These are phyloP conservation scores for Nomada flava DNA, from an alignment of 2,888 invertebrate genomes.

Conservation along the genomic window DNA sequence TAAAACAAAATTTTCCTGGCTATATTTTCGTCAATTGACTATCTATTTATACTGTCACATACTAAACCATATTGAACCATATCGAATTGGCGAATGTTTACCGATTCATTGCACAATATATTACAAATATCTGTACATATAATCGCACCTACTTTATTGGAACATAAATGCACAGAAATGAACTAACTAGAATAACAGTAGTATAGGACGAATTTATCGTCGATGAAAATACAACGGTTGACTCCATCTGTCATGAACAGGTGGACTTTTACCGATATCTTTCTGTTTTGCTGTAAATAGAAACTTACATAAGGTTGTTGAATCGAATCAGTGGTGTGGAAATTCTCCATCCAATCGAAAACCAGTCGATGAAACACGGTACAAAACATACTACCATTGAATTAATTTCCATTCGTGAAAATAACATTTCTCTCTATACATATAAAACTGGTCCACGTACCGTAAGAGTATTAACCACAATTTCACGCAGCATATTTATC, in stretches of 20 bases:
- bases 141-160: no score
- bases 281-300: not conserved
- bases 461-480: no score
- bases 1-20: no score
- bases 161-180: no score
- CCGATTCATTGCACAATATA: no score
- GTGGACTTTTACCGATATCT: slow-evolving; percentile 21
- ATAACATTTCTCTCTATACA: not conserved
- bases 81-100: no score
- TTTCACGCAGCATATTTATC: no score
- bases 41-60: no score
- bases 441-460: not conserved
- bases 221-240: not conserved
- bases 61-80: no score
- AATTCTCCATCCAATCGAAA: slow-evolving; percentile 6
- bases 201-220: slow-evolving; percentile 14
- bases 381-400: not conserved
- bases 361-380: not conserved
- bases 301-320: slow-evolving; percentile 3
- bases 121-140: no score
- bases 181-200: slow-evolving; percentile 20
- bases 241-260: not conserved
- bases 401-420: slow-evolving; percentile 1
- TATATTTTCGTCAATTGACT: no score
- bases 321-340: not conserved